These are phyloP conservation scores for Drosophila fuyamai DNA, from an alignment of 1,140 invertebrate genomes.

Conservation along the genomic window DNA sequence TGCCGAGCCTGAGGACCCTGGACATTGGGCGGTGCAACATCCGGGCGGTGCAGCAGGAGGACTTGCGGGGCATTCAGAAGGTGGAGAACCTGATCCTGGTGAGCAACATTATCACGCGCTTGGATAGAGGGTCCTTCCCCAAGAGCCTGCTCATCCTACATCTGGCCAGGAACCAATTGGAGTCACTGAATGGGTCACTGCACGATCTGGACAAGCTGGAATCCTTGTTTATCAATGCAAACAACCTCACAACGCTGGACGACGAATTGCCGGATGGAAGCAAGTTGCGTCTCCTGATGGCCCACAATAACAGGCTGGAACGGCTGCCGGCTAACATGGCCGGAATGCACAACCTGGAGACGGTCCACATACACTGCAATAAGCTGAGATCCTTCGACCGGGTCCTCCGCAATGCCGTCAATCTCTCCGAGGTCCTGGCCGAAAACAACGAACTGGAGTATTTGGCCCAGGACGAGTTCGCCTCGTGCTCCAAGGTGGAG, in stretches of 20 bases:
- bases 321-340: constrained; percentile 89
- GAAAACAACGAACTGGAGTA: constrained; percentile 90
- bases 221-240: constrained; percentile 91
- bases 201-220: constrained; percentile 89
- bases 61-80: constrained; percentile 89
- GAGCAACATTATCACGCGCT: constrained; percentile 89
- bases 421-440: constrained; percentile 88
- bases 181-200: constrained; percentile 90
- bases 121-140: constrained; percentile 88
- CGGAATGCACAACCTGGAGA: constrained; percentile 88
- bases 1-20: constrained; percentile 89
- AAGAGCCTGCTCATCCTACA: constrained; percentile 88
- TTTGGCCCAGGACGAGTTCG: constrained; percentile 90
- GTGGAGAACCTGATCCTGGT: constrained; percentile 89
- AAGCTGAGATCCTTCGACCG: constrained; percentile 89
- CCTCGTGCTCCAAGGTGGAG: constrained; percentile 88
- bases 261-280: constrained; percentile 89
- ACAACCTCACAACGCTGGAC: constrained; percentile 89
- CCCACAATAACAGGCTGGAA: constrained; percentile 89
- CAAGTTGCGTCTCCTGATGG: constrained; percentile 89
- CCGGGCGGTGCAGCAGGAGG: constrained; percentile 86
- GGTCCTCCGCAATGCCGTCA: constrained; percentile 88
- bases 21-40: constrained; percentile 91
- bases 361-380: constrained; percentile 90
- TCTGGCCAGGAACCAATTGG: constrained; percentile 89